These are phyloP conservation scores for Catonia carolina DNA, from an alignment of 2,888 invertebrate species.

Conservation along the genomic window DNA sequence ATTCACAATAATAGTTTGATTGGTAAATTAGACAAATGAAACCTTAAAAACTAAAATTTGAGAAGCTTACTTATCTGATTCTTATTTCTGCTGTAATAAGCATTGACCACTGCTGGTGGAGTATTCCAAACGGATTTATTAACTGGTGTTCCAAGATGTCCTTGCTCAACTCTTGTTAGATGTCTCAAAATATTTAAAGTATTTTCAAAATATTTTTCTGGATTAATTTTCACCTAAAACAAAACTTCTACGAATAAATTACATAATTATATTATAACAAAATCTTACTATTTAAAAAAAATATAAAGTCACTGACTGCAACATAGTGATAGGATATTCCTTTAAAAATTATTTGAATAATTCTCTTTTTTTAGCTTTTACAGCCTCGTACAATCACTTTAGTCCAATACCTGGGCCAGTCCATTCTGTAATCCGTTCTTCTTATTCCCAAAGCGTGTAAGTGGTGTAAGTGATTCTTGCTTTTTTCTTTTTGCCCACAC, in stretches of 20 bases:
- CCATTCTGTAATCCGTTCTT: too few species aligned
- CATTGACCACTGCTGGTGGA: conserved; percentile 87
- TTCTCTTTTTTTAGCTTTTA: too few species aligned
- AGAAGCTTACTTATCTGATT: conserved; percentile 81
- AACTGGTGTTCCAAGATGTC: conserved; percentile 58
- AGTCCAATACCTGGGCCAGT: too few species aligned
- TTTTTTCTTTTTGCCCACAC: too few species aligned
- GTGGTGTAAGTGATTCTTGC: too few species aligned
- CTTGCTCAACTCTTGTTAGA: conserved; percentile 65
- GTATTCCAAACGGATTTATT: conserved; percentile 79
- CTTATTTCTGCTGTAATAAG: conserved; percentile 90
- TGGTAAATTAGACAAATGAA: too few species aligned
- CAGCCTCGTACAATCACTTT: too few species aligned
- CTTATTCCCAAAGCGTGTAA: too few species aligned
- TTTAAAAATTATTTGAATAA: too few species aligned
- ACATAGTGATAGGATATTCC: background rate
- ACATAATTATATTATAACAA: background rate
- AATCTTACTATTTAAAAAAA: conserved; percentile 3
- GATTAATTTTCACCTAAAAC: conserved; percentile 52
- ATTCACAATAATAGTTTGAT: too few species aligned
- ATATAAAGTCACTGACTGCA: background rate
- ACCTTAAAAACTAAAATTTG: too few species aligned
- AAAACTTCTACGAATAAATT: conserved; percentile 14
- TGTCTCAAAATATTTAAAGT: conserved; percentile 68
- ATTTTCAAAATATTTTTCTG: conserved; percentile 74